Conservation (phyloP, 2,888 invertebrate genomes). For the Brachylomia viminalis region DNA sequence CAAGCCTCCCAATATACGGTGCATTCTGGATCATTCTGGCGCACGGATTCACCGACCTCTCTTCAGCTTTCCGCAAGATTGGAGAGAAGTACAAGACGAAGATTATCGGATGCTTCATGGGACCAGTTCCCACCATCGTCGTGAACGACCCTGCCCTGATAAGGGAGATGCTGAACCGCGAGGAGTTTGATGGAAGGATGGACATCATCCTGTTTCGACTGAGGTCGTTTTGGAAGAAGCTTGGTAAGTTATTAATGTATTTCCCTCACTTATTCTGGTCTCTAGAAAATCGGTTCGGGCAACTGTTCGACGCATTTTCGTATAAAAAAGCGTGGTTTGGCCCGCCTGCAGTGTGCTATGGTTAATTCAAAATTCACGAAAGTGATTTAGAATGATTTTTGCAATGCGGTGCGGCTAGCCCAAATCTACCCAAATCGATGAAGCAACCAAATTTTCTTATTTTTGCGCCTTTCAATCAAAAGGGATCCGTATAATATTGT, state of each 20-base stretch:
- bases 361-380: no score
- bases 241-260: conserved; percentile 80
- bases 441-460: background rate
- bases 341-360: no score
- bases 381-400: no score
- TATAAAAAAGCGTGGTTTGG: background rate
- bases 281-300: background rate
- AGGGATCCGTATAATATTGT: background rate
- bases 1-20: conserved; percentile 91
- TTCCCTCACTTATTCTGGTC: no score
- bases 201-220: conserved; percentile 85
- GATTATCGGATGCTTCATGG: conserved; percentile 91
- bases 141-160: conserved; percentile 89
- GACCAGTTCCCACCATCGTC: conserved; percentile 85
- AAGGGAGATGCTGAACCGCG: conserved; percentile 90
- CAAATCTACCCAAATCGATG: no score
- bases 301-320: background rate
- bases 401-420: no score
- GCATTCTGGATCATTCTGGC: conserved; percentile 91
- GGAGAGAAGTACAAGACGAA: conserved; percentile 91
- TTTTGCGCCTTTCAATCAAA: background rate
- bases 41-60: conserved; percentile 87
- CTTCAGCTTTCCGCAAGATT: conserved; percentile 86
- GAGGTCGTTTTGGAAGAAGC: conserved; percentile 89
- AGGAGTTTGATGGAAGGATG: conserved; percentile 91